Percentiles rank a stretch among this genome's conserved stretches.
phyloP scores from a whole-genome alignment of 2,888 invertebrate species.

The Sesia apiformis region DNA sequence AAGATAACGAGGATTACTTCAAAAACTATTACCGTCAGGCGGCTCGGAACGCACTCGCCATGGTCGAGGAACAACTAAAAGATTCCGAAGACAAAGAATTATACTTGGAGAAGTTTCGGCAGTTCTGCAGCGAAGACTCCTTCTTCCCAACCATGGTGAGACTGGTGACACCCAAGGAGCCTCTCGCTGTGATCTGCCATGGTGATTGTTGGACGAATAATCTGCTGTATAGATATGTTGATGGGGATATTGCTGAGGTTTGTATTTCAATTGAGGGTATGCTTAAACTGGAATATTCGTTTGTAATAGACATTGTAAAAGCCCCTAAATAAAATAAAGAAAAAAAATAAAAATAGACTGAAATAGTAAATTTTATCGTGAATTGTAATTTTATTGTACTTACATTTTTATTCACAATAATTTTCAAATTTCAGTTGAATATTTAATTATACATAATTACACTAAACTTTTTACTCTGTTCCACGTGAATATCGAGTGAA shows the following conservation, averaged over 20 bases:
- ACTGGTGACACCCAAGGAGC: conserved; percentile 75
- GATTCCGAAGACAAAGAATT: conserved; percentile 52
- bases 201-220: conserved; percentile 87
- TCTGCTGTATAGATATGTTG: conserved; percentile 76
- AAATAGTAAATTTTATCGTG: no score
- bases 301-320: no score
- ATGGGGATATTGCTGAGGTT: conserved; percentile 72
- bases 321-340: no score
- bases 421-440: no score
- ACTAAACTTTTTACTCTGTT: no score
- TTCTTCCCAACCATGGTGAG: conserved; percentile 81
- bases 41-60: conserved; percentile 76
- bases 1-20: conserved; percentile 80
- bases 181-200: conserved; percentile 81
- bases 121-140: conserved; percentile 76
- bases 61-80: conserved; percentile 71
- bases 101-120: conserved; percentile 74
- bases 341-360: no score
- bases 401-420: no score
- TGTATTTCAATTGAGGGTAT: conserved; percentile 7
- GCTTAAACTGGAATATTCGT: no score
- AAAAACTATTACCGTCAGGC: conserved; percentile 79
- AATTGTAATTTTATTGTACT: no score
- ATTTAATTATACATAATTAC: no score
- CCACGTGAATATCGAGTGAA: no score